Percentiles rank a stretch among this genome's conserved stretches.
Evolutionary conservation across 2,113 vertebrate species (phyloP).

Genomic region (Lophotis ruficrista): DNA sequence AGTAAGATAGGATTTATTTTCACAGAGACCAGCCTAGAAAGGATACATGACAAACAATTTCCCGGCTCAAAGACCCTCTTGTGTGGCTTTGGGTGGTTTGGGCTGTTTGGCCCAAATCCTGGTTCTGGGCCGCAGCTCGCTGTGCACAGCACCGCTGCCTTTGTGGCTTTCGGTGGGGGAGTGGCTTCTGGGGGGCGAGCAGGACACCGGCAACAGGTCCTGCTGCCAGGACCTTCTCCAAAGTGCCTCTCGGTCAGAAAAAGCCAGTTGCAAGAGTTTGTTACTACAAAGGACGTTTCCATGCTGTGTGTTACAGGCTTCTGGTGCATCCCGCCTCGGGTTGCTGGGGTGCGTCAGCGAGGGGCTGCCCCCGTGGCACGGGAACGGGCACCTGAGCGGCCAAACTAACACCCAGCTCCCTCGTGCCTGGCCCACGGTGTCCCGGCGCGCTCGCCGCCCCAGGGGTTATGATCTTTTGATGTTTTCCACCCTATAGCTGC

Average conservation of each 20-base stretch:
- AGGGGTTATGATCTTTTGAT: neutral
- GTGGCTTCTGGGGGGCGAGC: neutral
- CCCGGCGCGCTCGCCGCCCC: fast-evolving
- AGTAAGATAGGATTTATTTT: neutral
- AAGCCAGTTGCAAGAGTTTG: neutral
- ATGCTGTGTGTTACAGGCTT: neutral
- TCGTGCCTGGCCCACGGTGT: neutral
- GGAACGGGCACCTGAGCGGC: neutral
- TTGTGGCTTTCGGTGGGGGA: neutral
- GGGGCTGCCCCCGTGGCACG: neutral
- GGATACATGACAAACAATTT: neutral
- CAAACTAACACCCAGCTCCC: neutral
- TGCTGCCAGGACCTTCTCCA: neutral
- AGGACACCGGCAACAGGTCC: neutral
- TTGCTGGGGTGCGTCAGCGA: neutral
- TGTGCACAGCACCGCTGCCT: fast-evolving
- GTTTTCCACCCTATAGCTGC: neutral
- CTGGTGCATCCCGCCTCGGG: neutral
- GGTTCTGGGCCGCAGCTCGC: fast-evolving
- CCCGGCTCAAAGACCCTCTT: fast-evolving
- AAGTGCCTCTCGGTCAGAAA: neutral
- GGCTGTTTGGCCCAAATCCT: neutral
- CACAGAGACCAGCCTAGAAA: neutral
- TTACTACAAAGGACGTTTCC: neutral
- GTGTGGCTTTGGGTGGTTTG: neutral